These are phyloP conservation scores for Potorous gilbertii DNA, from an alignment of 2,797 vertebrate species.

Conservation along the genomic window DNA sequence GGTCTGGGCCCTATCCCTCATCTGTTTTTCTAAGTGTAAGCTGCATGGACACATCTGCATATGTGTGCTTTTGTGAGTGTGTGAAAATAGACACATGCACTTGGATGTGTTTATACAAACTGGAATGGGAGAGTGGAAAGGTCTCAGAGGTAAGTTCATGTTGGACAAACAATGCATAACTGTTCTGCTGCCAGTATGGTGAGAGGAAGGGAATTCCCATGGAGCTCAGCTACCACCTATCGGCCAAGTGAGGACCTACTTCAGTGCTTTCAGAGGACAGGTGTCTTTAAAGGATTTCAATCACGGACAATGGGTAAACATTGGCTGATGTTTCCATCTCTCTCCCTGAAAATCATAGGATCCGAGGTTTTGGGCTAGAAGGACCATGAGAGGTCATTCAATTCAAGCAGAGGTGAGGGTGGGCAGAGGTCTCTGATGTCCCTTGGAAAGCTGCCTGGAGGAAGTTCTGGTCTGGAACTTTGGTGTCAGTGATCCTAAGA, in stretches of 20 bases:
- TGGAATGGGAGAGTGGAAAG: no score
- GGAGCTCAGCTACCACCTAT: not conserved
- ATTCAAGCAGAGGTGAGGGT: not conserved
- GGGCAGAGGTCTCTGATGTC: not conserved
- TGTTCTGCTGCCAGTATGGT: no score
- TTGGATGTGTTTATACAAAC: no score
- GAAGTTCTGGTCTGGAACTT: not conserved
- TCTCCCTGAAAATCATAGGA: not conserved
- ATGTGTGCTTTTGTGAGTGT: no score
- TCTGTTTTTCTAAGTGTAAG: no score
- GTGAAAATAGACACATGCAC: no score
- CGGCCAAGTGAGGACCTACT: not conserved
- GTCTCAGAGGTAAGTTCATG: no score
- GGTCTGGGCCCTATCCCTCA: no score
- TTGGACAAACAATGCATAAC: no score
- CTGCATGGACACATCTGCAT: no score
- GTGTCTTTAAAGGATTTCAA: not conserved
- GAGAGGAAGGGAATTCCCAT: not conserved
- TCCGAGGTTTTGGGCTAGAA: not conserved
- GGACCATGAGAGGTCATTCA: fast-evolving
- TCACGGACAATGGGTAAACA: not conserved
- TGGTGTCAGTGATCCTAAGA: not conserved
- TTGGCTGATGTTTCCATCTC: not conserved
- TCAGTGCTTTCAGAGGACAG: not conserved
- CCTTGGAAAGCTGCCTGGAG: not conserved